phyloP scores from a whole-genome alignment of 2,888 invertebrate species.

The Epistrophe eligans region DNA sequence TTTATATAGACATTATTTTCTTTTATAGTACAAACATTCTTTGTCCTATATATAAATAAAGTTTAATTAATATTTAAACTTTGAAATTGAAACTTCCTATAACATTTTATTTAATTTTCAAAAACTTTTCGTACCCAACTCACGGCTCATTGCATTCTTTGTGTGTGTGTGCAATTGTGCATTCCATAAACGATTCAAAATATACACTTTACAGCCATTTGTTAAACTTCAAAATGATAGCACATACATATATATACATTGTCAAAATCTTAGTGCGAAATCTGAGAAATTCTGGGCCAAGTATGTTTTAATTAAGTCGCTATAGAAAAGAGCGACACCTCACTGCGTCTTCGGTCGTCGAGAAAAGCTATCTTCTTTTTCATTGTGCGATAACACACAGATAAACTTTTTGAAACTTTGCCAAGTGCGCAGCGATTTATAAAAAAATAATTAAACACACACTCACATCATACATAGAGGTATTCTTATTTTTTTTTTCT shows the following conservation, averaged over 20 bases:
- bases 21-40: neutral
- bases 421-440: conserved; percentile 38
- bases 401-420: conserved; percentile 26
- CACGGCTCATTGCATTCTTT: conserved; percentile 19
- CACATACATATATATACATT: neutral
- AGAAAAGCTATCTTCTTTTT: neutral
- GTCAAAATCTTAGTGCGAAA: conserved; percentile 10
- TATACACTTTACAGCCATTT: neutral
- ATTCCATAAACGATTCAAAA: neutral
- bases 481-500: conserved; percentile 1
- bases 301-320: conserved; percentile 34
- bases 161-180: neutral
- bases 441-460: conserved; percentile 33
- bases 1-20: too few relatives aligned
- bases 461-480: neutral
- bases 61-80: conserved; percentile 9
- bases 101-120: neutral
- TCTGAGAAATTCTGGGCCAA: too few relatives aligned
- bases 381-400: neutral
- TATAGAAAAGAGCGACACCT: conserved; percentile 31
- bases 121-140: conserved; percentile 6
- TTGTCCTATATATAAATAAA: neutral
- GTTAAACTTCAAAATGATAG: neutral
- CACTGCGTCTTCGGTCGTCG: neutral
- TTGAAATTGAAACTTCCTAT: neutral